Evolutionary conservation across 2,113 vertebrate species (phyloP).

Genomic region (Muntiacus reevesi): DNA sequence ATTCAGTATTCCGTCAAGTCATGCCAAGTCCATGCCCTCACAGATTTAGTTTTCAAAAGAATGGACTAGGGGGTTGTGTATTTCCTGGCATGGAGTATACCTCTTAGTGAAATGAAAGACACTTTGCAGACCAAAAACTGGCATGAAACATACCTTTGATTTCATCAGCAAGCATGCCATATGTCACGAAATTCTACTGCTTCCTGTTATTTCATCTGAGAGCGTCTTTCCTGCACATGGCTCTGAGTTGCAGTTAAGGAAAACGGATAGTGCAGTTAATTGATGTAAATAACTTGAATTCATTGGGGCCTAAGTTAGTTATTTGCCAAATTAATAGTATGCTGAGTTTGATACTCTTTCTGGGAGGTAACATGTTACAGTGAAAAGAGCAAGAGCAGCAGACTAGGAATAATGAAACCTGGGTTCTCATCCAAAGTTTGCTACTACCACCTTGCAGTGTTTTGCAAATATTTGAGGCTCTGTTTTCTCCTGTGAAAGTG

Average conservation of each 20-base stretch:
- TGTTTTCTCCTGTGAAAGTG: conserved; percentile 25
- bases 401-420: not conserved
- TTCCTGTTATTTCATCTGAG: conserved; percentile 66
- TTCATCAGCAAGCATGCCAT: conserved; percentile 77
- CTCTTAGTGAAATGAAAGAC: conserved; percentile 75
- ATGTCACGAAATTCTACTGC: conserved; percentile 73
- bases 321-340: conserved; percentile 33
- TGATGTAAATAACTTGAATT: conserved; percentile 59
- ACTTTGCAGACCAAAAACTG: conserved; percentile 72
- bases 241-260: conserved; percentile 32
- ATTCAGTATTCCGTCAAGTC: conserved; percentile 32
- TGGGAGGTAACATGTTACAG: not conserved
- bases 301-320: conserved; percentile 44
- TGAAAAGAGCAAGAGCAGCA: not conserved
- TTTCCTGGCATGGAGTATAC: conserved; percentile 68
- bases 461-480: conserved; percentile 28
- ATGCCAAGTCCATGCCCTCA: conserved; percentile 36
- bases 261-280: conserved; percentile 53
- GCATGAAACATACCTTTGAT: conserved; percentile 76
- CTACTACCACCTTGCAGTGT: not conserved
- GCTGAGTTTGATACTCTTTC: conserved; percentile 11
- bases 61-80: conserved; percentile 49
- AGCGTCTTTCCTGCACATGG: conserved; percentile 47
- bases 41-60: conserved; percentile 54
- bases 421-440: not conserved